Evolutionary conservation across 2,888 invertebrate genomes (phyloP).

Genomic region (Anthophora plumipes): DNA sequence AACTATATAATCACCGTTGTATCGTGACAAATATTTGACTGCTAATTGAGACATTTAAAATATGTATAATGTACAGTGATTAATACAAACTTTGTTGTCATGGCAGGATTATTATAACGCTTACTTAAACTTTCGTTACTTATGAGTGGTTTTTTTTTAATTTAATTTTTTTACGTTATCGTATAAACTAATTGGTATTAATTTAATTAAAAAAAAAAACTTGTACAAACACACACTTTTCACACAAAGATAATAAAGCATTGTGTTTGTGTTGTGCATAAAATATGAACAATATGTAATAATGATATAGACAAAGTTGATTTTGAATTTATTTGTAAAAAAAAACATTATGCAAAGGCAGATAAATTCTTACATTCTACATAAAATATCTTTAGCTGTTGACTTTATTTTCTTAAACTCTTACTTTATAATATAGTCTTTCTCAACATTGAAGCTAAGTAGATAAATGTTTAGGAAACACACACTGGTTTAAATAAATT

Average conservation of each 20-base stretch:
- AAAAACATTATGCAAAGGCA: conserved; percentile 22
- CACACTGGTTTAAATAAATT: conserved; percentile 36
- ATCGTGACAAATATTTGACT: conserved; percentile 51
- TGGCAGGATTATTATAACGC: conserved; percentile 52
- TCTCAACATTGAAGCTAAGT: conserved; percentile 15
- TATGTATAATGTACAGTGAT: conserved; percentile 51
- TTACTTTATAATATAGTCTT: conserved; percentile 8
- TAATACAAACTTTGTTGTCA: conserved; percentile 49
- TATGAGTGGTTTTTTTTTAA: conserved; percentile 20
- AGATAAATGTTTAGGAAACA: conserved; percentile 41
- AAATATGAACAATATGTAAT: conserved; percentile 9
- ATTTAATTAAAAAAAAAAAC: conserved; percentile 31
- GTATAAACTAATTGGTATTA: conserved; percentile 30
- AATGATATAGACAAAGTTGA: conserved; percentile 2
- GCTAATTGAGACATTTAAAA: conserved; percentile 34
- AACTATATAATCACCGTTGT: conserved; percentile 44
- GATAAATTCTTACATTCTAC: conserved; percentile 24
- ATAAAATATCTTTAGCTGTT: conserved; percentile 23
- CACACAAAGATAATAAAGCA: conserved; percentile 20
- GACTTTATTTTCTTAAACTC: neutral
- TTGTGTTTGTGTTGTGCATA: conserved; percentile 34
- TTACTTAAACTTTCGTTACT: conserved; percentile 19
- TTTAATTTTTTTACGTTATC: conserved; percentile 7
- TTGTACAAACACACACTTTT: conserved; percentile 21
- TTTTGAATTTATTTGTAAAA: conserved; percentile 20